Evolutionary conservation across 1,140 invertebrate genomes (phyloP).

Genomic region (Zaprionus camerounensis): DNA sequence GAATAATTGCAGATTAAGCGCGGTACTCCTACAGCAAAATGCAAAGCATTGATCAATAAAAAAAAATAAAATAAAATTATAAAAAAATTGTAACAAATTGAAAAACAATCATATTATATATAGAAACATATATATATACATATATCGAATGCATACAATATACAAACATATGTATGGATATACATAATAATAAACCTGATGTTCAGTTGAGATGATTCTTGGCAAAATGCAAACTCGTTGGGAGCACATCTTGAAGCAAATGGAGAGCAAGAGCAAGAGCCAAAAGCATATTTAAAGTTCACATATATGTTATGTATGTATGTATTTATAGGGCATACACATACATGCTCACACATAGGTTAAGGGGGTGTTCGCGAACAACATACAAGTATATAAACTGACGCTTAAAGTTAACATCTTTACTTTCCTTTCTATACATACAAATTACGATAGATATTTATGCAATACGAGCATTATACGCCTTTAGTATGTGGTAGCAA

Average conservation of each 20-base stretch:
- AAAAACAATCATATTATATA: conserved; percentile 30
- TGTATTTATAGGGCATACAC: conserved; percentile 10
- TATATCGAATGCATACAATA: conserved; percentile 31
- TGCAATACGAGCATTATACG: conserved; percentile 7
- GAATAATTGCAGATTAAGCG: background rate
- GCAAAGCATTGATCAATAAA: background rate
- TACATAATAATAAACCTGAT: conserved; percentile 41
- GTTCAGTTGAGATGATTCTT: conserved; percentile 40
- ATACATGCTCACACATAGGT: background rate
- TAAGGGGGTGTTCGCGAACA: conserved; percentile 8
- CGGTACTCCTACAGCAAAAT: conserved; percentile 13
- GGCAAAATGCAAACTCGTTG: conserved; percentile 55
- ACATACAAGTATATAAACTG: conserved; percentile 33
- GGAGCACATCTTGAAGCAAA: conserved; percentile 45
- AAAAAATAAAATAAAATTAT: background rate
- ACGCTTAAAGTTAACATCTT: conserved; percentile 30
- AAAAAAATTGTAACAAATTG: conserved; percentile 30
- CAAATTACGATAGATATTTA: conserved; percentile 26
- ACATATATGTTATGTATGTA: background rate
- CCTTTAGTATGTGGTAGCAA: conserved; percentile 7
- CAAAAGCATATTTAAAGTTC: conserved; percentile 28
- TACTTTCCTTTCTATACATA: conserved; percentile 13
- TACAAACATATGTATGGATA: conserved; percentile 18
- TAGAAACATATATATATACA: conserved; percentile 13
- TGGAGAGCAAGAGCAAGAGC: conserved; percentile 35